These are phyloP conservation scores for Pyrochroa serraticornis DNA, from an alignment of 2,888 invertebrate species.

Conservation along the genomic window DNA sequence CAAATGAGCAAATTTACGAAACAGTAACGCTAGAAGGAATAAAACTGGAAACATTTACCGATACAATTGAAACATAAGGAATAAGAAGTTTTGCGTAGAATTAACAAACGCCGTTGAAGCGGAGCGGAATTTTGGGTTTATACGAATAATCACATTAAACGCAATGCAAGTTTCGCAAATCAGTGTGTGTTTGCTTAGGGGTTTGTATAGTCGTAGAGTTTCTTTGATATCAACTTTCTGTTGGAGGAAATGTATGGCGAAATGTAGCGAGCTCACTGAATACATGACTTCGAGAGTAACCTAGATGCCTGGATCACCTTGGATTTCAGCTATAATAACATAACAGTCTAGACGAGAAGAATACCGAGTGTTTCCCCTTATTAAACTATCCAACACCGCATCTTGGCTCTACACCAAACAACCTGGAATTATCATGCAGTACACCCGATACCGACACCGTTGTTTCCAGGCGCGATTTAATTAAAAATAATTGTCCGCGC, in stretches of 20 bases:
- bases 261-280: slow-evolving; percentile 10
- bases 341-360: slow-evolving; percentile 19
- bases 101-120: slow-evolving; percentile 8
- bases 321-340: slow-evolving; percentile 21
- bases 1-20: too few species aligned
- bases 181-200: slow-evolving; percentile 13
- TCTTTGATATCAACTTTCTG: slow-evolving; percentile 8
- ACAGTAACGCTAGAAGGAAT: too few species aligned
- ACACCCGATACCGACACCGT: slow-evolving; percentile 7
- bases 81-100: slow-evolving; percentile 1
- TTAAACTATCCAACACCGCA: slow-evolving; percentile 8
- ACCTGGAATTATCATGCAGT: slow-evolving; percentile 13
- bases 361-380: slow-evolving; percentile 9
- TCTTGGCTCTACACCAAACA: slow-evolving; percentile 7
- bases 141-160: slow-evolving; percentile 7
- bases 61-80: too few species aligned
- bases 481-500: too few species aligned
- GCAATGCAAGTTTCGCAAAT: slow-evolving; percentile 21
- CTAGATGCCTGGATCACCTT: slow-evolving; percentile 10
- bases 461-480: too few species aligned
- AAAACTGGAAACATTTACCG: too few species aligned
- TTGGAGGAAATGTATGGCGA: slow-evolving; percentile 3
- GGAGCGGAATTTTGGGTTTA: not conserved
- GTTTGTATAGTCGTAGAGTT: slow-evolving; percentile 10
- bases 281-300: slow-evolving; percentile 2